Percentiles rank a stretch among this genome's conserved stretches.
Evolutionary conservation across 1,140 invertebrate genomes (phyloP).

Genomic region (Habropoda laboriosa): DNA sequence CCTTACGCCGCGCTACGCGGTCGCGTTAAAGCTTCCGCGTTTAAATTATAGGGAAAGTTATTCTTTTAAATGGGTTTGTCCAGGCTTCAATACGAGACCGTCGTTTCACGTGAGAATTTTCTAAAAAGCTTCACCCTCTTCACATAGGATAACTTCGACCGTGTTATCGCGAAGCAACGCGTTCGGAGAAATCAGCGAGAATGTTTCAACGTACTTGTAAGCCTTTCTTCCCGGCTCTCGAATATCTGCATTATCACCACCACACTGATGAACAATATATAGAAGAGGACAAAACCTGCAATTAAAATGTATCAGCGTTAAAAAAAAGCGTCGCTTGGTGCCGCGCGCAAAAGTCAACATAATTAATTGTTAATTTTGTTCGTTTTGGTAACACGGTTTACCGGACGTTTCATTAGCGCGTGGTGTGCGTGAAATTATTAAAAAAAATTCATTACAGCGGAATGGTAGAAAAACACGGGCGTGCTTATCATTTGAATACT

Average conservation of each 20-base stretch:
- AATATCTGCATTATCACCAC: conserved; percentile 82
- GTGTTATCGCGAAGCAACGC: neutral
- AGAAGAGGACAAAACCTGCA: conserved; percentile 83
- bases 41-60: conserved; percentile 8
- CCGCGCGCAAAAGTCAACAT: neutral
- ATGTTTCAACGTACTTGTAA: conserved; percentile 67
- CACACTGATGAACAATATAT: conserved; percentile 84
- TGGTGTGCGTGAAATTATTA: neutral
- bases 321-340: conserved; percentile 8
- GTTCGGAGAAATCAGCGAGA: neutral
- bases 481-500: too few relatives aligned
- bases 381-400: neutral
- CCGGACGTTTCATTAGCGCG: neutral
- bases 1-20: too few relatives aligned
- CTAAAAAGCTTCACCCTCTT: too few relatives aligned
- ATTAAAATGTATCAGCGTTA: conserved; percentile 63
- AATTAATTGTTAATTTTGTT: conserved; percentile 25
- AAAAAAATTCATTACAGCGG: neutral
- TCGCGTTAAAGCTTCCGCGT: neutral
- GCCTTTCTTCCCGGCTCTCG: conserved; percentile 68
- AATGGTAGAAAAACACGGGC: too few relatives aligned
- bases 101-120: neutral
- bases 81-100: neutral
- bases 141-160: too few relatives aligned
- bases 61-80: conserved; percentile 21